A percentile compares a stretch with the other conserved stretches of the same genome.
Evolutionary conservation across 2,113 vertebrate species (phyloP).

Genomic region (Erpornis zantholeuca): DNA sequence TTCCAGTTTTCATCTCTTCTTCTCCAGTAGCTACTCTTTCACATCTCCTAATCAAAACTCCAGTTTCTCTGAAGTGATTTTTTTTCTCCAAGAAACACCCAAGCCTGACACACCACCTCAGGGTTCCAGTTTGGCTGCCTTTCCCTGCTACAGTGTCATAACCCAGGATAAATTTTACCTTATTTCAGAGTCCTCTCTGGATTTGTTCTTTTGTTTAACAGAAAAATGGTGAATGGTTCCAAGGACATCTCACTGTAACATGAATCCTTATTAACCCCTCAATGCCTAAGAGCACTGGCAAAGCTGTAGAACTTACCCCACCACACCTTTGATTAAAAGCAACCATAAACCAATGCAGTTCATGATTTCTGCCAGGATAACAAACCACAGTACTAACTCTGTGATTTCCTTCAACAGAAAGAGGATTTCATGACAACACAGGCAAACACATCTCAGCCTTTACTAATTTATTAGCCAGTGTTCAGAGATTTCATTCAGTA

Average conservation of each 20-base stretch:
- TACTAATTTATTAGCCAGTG: neutral
- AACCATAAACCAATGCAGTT: neutral
- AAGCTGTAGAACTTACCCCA: neutral
- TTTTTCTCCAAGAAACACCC: neutral
- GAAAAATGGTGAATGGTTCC: neutral
- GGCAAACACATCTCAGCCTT: neutral
- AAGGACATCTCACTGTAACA: neutral
- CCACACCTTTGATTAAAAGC: neutral
- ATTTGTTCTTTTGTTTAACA: neutral
- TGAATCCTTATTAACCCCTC: neutral
- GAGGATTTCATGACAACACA: neutral
- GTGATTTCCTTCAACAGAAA: neutral
- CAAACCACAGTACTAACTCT: neutral
- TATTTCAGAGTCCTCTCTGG: neutral
- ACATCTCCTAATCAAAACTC: neutral
- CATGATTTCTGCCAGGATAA: neutral
- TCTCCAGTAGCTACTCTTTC: neutral
- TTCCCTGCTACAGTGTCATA: neutral
- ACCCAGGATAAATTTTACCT: neutral
- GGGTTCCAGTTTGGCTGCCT: neutral
- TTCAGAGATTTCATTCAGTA: neutral
- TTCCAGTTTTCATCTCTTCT: neutral
- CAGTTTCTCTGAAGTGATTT: neutral
- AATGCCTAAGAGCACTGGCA: neutral
- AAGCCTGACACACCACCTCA: fast-evolving